Base-by-base conservation (phyloP, 2,888 invertebrate genomes). In the Nysson spinosus region DNA sequence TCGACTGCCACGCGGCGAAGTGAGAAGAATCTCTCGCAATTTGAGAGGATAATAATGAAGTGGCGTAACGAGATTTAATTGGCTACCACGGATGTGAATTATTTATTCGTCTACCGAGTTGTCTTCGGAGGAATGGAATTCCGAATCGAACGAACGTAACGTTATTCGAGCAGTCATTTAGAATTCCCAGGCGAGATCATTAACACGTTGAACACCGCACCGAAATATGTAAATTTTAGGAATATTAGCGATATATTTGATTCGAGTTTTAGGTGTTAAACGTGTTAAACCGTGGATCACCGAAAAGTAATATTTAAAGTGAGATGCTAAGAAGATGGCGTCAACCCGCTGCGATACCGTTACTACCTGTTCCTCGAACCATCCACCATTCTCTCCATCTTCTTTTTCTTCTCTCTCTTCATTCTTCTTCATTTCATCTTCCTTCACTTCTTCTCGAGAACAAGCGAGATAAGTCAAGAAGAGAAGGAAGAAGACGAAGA, bases 361-460 rank as follows among this genome's bases (percentile, higher is more conserved):
- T 81, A 81, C 69, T 78, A 81, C 80, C 83, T 81, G 78, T 81
- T 82, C 70, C 62, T 69, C 68, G 49, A 40, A 64, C 42, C 55
- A 46, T 57, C 40, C 58, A 47, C 49, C 57, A 39, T 57, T 51
- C 47, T 52, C 42, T 69, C 40, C 24, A 11, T 19, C 14, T 26
- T 4, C 39, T 2, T 32, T 50, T 30, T 16, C 26, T 49, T n/a
- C n/a, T 30, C 24, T 34, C 34, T 39, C 19, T 26, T 22, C 35
- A 5, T 35, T 42, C 22, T 66, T 42, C 30, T 26, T 26, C 39
- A 4, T 24, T 5, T 9, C 11, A 9, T 7, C 17, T 34, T n/a
- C n/a, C 37, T 32, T 32, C 32, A 16, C 20, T 17, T 42, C 11
- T 16, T 30, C 39, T n/a, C 42, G 49, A 30, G 43, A 50, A 26